Percentiles rank a stretch among this genome's conserved stretches.
These are phyloP conservation scores for Microctenopoma steveboyesi DNA, from an alignment of 2,797 vertebrate species.

Conservation along the genomic window DNA sequence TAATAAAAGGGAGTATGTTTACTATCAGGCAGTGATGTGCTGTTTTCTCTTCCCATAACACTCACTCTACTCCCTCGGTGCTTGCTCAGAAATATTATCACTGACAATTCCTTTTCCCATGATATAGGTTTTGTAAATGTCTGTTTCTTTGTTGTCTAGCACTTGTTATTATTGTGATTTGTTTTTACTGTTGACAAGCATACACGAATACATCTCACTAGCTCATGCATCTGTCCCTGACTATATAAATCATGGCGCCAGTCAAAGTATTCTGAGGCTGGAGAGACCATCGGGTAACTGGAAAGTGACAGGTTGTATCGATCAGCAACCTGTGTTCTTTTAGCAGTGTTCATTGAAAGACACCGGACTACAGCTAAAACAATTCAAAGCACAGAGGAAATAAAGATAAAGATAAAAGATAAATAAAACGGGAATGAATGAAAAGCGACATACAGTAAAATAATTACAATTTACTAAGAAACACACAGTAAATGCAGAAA, in stretches of 20 bases:
- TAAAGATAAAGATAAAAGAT: neutral
- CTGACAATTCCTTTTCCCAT: constrained; percentile 61
- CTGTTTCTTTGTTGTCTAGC: constrained; percentile 63
- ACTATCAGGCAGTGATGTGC: constrained; percentile 67
- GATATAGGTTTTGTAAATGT: constrained; percentile 59
- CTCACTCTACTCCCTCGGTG: constrained; percentile 41
- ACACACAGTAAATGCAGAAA: neutral
- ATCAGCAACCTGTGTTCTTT: neutral
- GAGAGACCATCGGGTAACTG: neutral
- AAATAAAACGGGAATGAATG: constrained; percentile 11
- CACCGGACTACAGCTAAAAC: neutral
- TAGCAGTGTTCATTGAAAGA: neutral
- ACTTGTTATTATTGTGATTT: constrained; percentile 55
- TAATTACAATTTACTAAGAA: neutral
- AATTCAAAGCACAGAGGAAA: neutral
- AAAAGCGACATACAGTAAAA: neutral
- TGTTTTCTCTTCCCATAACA: constrained; percentile 65
- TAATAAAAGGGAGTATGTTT: constrained; percentile 64
- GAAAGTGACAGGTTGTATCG: neutral
- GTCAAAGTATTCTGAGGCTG: neutral
- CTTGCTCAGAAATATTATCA: constrained; percentile 68
- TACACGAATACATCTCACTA: constrained; percentile 76
- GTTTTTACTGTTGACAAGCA: constrained; percentile 80
- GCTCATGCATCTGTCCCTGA: constrained; percentile 85
- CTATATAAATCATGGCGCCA: neutral